Conservation (phyloP, 30 jellyfish, hydroid and myxozoan genomes). For the Aurelia aurita region DNA sequence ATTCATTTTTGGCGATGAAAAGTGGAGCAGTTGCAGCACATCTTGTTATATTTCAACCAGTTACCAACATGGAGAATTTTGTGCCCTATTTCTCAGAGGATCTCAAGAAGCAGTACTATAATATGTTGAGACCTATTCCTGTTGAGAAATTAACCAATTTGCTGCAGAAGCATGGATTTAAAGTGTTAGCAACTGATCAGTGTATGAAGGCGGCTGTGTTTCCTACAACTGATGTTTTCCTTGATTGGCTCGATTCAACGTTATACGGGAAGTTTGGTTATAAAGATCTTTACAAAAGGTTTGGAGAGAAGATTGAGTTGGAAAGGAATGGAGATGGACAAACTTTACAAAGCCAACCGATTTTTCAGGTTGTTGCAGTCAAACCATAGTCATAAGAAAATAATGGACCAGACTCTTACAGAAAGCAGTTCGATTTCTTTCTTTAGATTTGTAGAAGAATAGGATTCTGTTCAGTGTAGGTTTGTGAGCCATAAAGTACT, state of each 20-base stretch:
- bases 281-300: neutral
- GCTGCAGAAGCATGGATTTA: neutral
- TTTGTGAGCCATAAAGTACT: no score
- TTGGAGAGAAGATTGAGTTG: neutral
- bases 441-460: no score
- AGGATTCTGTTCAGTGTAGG: no score
- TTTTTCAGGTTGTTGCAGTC: no score
- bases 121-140: neutral
- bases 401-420: no score
- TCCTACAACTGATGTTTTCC: neutral
- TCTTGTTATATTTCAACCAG: neutral
- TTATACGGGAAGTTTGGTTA: neutral
- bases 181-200: neutral
- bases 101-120: neutral
- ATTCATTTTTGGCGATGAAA: slow-evolving; percentile 19
- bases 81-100: neutral
- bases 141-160: neutral
- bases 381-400: no score
- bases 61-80: neutral
- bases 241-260: neutral
- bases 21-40: slow-evolving; percentile 38
- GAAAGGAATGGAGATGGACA: neutral
- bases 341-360: no score
- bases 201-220: neutral
- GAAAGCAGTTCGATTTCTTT: no score